Evolutionary conservation across 2,797 vertebrate species (phyloP).

Genomic region (Sternotherus odoratus): DNA sequence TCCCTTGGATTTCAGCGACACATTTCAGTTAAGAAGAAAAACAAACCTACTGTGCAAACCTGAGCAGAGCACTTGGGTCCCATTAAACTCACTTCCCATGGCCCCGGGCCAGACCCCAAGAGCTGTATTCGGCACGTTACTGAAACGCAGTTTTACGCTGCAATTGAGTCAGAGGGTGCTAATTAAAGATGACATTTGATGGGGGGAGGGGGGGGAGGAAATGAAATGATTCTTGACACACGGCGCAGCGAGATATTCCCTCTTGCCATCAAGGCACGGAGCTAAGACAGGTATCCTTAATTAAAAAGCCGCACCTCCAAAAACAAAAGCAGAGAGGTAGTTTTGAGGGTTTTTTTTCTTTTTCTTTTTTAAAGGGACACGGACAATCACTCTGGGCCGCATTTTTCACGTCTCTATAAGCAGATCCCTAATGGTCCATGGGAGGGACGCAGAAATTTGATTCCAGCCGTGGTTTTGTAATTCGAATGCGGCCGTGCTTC

Average conservation of each 20-base stretch:
- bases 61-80: fast-evolving
- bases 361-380: neutral
- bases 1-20: neutral
- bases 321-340: neutral
- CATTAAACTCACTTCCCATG: neutral
- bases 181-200: slow-evolving; percentile 32
- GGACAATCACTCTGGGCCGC: neutral
- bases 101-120: neutral
- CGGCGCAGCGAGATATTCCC: neutral
- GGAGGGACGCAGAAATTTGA: neutral
- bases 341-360: fast-evolving
- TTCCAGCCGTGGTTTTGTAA: neutral
- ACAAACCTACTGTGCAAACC: fast-evolving
- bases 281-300: neutral
- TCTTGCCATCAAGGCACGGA: fast-evolving
- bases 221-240: neutral
- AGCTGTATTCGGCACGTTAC: neutral
- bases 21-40: fast-evolving
- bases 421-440: neutral
- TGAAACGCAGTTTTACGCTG: neutral
- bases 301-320: slow-evolving; percentile 15
- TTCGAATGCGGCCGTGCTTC: neutral
- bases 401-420: slow-evolving; percentile 14
- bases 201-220: slow-evolving; percentile 14
- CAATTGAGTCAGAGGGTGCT: neutral